A percentile compares a stretch with the other conserved stretches of the same genome.
Evolutionary conservation across 1,140 invertebrate species (phyloP).

Genomic region (Popillia japonica): DNA sequence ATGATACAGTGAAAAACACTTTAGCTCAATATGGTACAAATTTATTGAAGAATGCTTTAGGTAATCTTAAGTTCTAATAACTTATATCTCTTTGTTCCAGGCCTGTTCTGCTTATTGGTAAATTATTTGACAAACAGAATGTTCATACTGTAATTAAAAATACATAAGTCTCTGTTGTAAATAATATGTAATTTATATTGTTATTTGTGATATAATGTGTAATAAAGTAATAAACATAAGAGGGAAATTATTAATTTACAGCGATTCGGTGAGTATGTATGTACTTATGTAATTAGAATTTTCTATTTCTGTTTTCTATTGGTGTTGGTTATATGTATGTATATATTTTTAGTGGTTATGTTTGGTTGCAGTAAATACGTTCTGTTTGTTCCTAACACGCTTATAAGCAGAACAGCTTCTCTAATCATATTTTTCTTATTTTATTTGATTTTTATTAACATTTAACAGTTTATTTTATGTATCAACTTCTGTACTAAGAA

Average conservation of each 20-base stretch:
- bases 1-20: slow-evolving; percentile 33
- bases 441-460: not conserved
- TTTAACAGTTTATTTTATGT: too few species aligned
- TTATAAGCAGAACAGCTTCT: slow-evolving; percentile 23
- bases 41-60: slow-evolving; percentile 35
- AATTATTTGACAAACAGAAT: slow-evolving; percentile 25
- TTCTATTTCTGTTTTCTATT: not conserved
- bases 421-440: not conserved
- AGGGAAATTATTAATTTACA: not conserved
- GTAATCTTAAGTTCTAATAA: slow-evolving; percentile 21
- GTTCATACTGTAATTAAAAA: not conserved
- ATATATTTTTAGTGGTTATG: not conserved
- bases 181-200: slow-evolving; percentile 15
- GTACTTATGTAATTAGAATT: too few species aligned
- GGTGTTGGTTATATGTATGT: not conserved
- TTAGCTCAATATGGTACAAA: slow-evolving; percentile 25
- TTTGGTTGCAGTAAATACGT: not conserved
- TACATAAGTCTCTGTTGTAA: not conserved
- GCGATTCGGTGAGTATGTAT: not conserved
- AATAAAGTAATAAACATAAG: not conserved
- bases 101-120: slow-evolving; percentile 35
- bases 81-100: slow-evolving; percentile 26
- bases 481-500: too few species aligned
- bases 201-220: slow-evolving; percentile 7
- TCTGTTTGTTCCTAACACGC: slow-evolving; percentile 30